A percentile compares a stretch with the other conserved stretches of the same genome.
Conservation (phyloP, 2,797 vertebrate species). For the Tapirus indicus region DNA sequence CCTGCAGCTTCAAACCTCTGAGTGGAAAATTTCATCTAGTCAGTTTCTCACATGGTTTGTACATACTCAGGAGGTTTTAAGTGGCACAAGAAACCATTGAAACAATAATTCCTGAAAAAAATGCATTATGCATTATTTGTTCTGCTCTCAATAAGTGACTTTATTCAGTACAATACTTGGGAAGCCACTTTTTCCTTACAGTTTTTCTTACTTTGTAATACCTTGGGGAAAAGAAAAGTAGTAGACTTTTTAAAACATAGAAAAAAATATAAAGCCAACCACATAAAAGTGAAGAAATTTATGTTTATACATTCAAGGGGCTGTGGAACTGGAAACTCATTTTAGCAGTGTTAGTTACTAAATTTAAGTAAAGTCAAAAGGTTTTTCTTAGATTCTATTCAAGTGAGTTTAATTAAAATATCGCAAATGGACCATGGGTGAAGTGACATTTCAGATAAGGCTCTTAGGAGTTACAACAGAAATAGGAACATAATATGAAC, state of each 20-base stretch:
- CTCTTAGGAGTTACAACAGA: neutral
- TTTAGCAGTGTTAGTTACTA: neutral
- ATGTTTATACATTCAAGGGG: neutral
- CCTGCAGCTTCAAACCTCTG: neutral
- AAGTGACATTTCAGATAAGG: neutral
- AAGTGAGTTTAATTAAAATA: neutral
- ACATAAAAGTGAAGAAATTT: neutral
- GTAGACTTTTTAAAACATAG: neutral
- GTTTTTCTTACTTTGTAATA: constrained; percentile 43
- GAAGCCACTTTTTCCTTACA: neutral
- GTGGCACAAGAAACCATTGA: constrained; percentile 42
- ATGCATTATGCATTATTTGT: constrained; percentile 66
- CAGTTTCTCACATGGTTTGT: constrained; percentile 71
- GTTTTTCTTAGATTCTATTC: neutral
- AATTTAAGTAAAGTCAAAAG: constrained; percentile 17
- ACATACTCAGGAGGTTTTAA: constrained; percentile 72
- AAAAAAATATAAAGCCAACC: neutral
- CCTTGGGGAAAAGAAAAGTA: neutral
- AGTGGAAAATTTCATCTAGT: constrained; percentile 60
- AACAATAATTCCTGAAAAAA: constrained; percentile 66
- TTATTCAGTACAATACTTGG: constrained; percentile 6
- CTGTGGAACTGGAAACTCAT: neutral
- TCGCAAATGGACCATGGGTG: neutral
- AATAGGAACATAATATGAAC: neutral
- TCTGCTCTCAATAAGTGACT: constrained; percentile 54